Base-by-base conservation (phyloP, 2,888 invertebrate genomes). In the Schizaphis graminum region DNA sequence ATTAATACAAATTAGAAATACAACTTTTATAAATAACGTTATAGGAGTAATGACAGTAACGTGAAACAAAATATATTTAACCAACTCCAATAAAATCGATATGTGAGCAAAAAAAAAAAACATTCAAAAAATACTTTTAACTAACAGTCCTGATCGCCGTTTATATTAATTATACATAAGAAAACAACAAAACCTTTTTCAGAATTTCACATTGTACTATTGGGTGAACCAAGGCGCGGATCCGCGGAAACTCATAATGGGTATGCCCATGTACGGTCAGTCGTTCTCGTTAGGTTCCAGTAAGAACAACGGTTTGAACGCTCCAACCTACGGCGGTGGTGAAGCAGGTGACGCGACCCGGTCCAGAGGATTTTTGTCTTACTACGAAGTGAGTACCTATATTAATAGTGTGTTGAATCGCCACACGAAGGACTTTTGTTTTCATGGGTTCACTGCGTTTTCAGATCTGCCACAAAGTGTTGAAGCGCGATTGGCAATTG, bases 231-330 rank as follows among this genome's bases (percentile, higher is more conserved):
- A 97, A 96, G 99, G 98, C 8, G 98, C 98, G 0, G 97, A 97
- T 41, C 96, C 97, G 2, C 97, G 97, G 94, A 98, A 98, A 95
- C 96, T 99, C 0, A 97, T 98, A 0, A 97, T 98, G 97, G 98
- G 98, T 28, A 97, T 98, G 96, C 98, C 98, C 0, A 97, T 98
- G 96, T 98, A 98, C 95, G 98, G 98, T 0, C 98, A 98, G 95
- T 98, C 98, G 0, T 99, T 98, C 96, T 97, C 98, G 1, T 96
- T 98, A 93, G 97, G 97, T 41, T 97, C 98, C 95, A 96, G 96
- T 57, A 96, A 96, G 61, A 96, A 96, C 21, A 97, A 97, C 89
- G 97, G 97, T 2, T 96, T 98, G 8, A 98, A 98, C 95, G 97
- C 97, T 0, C 97, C 97, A 0, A 97, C 98, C 0, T 98, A 98